Evolutionary conservation across 2,888 invertebrate species (phyloP), one percentile per base, ranked within the genome.

Genomic region (Lasioglossum leucozonium): DNA sequence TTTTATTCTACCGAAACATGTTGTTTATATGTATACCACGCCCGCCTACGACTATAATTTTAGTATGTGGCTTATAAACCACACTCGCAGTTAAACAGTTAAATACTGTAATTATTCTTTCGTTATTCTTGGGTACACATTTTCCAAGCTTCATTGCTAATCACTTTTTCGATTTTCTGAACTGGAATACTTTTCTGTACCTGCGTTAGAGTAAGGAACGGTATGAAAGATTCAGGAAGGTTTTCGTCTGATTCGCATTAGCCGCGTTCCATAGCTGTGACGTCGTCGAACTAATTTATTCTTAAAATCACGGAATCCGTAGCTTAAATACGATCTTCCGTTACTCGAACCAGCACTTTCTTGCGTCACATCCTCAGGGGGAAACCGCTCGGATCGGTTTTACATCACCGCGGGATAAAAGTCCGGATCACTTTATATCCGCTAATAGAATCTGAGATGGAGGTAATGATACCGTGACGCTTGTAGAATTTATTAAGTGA

Each of bases 401-500:
- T 37, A n/a, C 69, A 69, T 37, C 69, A 69, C 11, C 69, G 40
- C n/a, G n/a, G 40, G 69, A 69, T 40, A 72, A 51, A 72, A 18
- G 26, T n/a, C 30, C 1, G 30, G 30, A 22, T 22, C 18, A 18
- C 26, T 26, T 5, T 40, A 34, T 65, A 34, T 22, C 34, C 42
- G 6, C 10, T 65, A 44, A 75, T 65, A 42, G 65, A 55, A 73
- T 34, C 51, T 2, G 30, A 42, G 51, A 34, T 26, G 30, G 22
- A 37, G 44, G 47, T 77, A 77, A 79, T 44, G 65, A 34, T 26
- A 62, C 13, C 3, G 22, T 47, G 65, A 30, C 13, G 71, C n/a
- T 11, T 26, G 44, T 11, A 13, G n/a, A 80, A 82, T 78, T 83
- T 82, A 80, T 80, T 75, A 79, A 82, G 77, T 40, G 77, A 44